Conservation (phyloP, 2,888 invertebrate genomes). For the Isotomurus palustris region DNA sequence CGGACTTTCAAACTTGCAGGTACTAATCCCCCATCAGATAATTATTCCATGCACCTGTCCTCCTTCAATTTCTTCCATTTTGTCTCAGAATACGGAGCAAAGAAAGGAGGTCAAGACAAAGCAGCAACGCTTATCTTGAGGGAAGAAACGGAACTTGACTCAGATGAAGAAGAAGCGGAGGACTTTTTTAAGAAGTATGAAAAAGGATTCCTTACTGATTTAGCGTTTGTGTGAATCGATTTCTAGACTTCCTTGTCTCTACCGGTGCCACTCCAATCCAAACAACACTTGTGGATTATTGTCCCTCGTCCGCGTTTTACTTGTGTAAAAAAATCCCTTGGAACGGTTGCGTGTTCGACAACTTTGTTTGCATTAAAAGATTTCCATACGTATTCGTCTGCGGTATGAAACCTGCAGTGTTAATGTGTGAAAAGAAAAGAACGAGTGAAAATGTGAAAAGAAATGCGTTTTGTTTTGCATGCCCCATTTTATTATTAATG, state of each 20-base stretch:
- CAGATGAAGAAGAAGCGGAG: constrained; percentile 9
- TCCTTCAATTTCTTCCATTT: background rate
- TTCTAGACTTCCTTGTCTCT: background rate
- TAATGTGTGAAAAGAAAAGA: too few species aligned
- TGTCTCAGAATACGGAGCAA: constrained; percentile 4
- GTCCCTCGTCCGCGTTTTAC: background rate
- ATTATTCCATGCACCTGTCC: too few species aligned
- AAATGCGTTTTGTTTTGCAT: too few species aligned
- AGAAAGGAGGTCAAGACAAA: background rate
- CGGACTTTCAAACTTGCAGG: constrained; percentile 8
- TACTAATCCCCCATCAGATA: too few species aligned
- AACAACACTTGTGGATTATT: background rate
- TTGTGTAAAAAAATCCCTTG: background rate
- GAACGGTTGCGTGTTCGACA: too few species aligned
- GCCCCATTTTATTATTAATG: too few species aligned
- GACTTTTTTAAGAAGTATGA: constrained; percentile 9
- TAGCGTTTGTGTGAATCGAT: constrained; percentile 2
- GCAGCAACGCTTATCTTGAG: background rate
- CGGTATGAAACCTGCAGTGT: too few species aligned
- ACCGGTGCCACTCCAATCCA: too few species aligned
- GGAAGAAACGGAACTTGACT: background rate
- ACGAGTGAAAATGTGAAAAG: too few species aligned
- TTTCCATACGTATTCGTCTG: too few species aligned
- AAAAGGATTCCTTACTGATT: constrained; percentile 8
- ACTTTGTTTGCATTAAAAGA: too few species aligned